A percentile compares a stretch with the other conserved stretches of the same genome.
Conservation (phyloP, 2,888 invertebrate species). For the Hoplodrina blanda region DNA sequence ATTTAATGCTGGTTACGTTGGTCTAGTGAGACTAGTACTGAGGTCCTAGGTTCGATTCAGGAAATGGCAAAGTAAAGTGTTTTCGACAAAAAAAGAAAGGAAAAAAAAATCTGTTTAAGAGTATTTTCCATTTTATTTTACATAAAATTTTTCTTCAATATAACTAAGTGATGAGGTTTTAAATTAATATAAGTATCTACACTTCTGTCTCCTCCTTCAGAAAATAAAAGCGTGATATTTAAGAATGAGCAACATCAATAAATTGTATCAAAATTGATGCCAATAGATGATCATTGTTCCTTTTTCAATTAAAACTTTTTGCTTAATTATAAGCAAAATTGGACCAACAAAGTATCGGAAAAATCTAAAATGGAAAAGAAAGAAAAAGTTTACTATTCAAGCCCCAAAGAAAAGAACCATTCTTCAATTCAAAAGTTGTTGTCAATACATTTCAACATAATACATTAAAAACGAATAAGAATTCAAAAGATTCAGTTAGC, state of each 20-base stretch:
- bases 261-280: background rate
- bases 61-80: too few relatives aligned
- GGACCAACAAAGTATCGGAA: constrained; percentile 33
- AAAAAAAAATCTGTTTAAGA: too few relatives aligned
- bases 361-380: constrained; percentile 31
- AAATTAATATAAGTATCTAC: background rate
- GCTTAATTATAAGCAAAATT: constrained; percentile 23
- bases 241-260: background rate
- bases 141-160: too few relatives aligned
- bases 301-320: constrained; percentile 14
- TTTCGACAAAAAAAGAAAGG: too few relatives aligned
- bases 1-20: too few relatives aligned
- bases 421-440: constrained; percentile 38
- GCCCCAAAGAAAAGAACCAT: constrained; percentile 17
- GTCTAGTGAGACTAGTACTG: too few relatives aligned
- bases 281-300: background rate
- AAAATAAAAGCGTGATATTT: background rate
- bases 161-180: too few relatives aligned
- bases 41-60: too few relatives aligned
- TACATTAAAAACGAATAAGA: constrained; percentile 45
- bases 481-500: constrained; percentile 59
- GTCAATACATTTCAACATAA: constrained; percentile 45
- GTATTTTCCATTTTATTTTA: too few relatives aligned
- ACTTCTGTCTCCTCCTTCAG: background rate
- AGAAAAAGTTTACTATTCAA: constrained; percentile 28